Base-by-base conservation (phyloP, 2,797 vertebrate species). In the Rhinatrema bivittatum region DNA sequence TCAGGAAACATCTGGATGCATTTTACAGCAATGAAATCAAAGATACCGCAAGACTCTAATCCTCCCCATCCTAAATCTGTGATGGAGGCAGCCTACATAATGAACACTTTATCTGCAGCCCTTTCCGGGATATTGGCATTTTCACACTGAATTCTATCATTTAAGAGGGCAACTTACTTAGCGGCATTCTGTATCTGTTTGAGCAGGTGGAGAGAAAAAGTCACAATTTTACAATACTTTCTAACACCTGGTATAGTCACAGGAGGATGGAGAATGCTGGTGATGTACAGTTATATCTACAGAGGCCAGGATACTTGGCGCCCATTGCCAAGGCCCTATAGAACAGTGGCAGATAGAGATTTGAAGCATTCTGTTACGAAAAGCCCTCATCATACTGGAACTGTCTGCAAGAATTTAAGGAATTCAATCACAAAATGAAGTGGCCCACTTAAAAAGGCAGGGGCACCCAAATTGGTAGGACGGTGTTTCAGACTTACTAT, bases 311-410 rank as follows among this genome's bases (percentile, higher is more conserved):
- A 12, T 28, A 55, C 50, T 46, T 60, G 52, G 37, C 56, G 41
- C 28, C 35, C 54, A 16, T 45, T 60, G 30, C 36, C 39, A 33
- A 19, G 32, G 62, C 68, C 56, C 65, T 24, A 32, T 42, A 63
- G 61, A 65, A n/a, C 41, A 4, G 51, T 56, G 60, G 57, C 65
- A 71, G 60, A 55, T 41, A 50, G 53, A 39, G 35, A 65, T n/a
- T n/a, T n/a, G n/a, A n/a, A n/a, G n/a, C n/a, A n/a, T n/a, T n/a
- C n/a, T n/a, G n/a, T 50, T 53, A 17, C 50, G 37, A 47, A 62
- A 7, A 60, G 48, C 50, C 39, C 60, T 52, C 57, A 41, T 36
- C 60, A 0, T 1, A 35, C 12, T 50, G 2, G 23, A 65, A 58
- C 48, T 58, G 47, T 53, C 67, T 53, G 62, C 61, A 60, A 39